Percentiles rank a stretch among this genome's conserved stretches.
Evolutionary conservation across 2,113 vertebrate species (phyloP).

Genomic region (Cercopithecus mona): DNA sequence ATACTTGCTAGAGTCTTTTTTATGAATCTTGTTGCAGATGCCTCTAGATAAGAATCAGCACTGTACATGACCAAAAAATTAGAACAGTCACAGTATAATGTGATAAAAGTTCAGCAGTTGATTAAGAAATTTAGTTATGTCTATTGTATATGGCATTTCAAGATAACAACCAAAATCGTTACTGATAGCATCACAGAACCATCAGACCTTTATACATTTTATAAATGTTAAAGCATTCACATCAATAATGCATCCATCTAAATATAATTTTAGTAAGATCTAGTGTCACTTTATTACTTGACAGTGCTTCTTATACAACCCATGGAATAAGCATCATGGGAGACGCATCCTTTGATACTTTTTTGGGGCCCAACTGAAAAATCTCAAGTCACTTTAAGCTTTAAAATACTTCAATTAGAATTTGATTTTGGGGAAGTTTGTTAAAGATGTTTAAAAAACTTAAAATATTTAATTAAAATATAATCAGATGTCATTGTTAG

Average conservation of each 20-base stretch:
- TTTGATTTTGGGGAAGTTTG: neutral
- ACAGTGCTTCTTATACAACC: neutral
- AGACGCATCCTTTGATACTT: neutral
- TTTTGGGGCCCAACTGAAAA: neutral
- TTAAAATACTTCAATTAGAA: neutral
- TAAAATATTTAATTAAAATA: neutral
- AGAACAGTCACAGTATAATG: neutral
- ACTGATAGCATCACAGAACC: neutral
- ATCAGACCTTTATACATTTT: neutral
- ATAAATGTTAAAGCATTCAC: neutral
- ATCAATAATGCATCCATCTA: neutral
- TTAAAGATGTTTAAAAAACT: neutral
- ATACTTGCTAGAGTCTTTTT: neutral
- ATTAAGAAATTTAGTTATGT: neutral
- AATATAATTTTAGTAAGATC: neutral
- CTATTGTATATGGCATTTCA: neutral
- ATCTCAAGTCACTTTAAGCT: neutral
- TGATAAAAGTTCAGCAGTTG: neutral
- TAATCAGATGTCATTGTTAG: neutral
- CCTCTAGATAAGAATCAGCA: neutral
- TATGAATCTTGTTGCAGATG: neutral
- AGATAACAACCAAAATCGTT: neutral
- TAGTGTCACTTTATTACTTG: neutral
- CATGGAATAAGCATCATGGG: neutral
- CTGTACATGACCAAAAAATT: neutral